Conservation (phyloP, 1,140 invertebrate genomes). For the Brachionus koreanus region DNA sequence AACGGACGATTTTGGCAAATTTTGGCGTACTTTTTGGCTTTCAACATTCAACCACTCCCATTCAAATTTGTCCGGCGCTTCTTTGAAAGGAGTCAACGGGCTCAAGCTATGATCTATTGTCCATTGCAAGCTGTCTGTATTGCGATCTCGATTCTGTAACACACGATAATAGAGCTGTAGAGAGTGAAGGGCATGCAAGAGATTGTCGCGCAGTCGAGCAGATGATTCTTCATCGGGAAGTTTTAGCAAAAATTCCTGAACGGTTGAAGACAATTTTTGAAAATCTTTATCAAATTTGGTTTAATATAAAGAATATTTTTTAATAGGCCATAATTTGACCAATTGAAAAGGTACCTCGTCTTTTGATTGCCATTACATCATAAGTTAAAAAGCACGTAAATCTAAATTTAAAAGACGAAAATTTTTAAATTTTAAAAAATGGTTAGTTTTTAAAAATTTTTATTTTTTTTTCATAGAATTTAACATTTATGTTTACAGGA, state of each 20-base stretch:
- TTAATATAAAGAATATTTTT: not conserved
- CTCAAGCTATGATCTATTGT: slow-evolving; percentile 50
- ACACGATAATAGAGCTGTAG: slow-evolving; percentile 57
- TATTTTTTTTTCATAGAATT: not conserved
- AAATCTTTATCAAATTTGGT: slow-evolving; percentile 52
- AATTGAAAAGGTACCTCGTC: slow-evolving; percentile 49
- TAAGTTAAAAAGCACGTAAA: not conserved
- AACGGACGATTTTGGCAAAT: slow-evolving; percentile 50
- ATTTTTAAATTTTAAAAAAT: not conserved
- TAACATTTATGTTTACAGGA: not conserved
- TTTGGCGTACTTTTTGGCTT: slow-evolving; percentile 49
- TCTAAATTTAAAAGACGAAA: slow-evolving; percentile 10
- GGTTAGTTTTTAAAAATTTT: not conserved
- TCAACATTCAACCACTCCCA: slow-evolving; percentile 58
- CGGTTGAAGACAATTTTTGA: slow-evolving; percentile 58
- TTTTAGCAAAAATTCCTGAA: slow-evolving; percentile 58
- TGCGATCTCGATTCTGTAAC: slow-evolving; percentile 49
- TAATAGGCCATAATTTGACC: not conserved
- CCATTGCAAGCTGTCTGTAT: slow-evolving; percentile 13
- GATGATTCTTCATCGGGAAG: slow-evolving; percentile 56
- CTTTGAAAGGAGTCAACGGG: slow-evolving; percentile 57
- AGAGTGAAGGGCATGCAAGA: slow-evolving; percentile 56
- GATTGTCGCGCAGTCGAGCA: slow-evolving; percentile 56
- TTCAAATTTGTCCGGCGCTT: slow-evolving; percentile 57
- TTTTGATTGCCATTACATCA: slow-evolving; percentile 52